phyloP scores from a whole-genome alignment of 2,113 vertebrate species.

The Pelecanus crispus region DNA sequence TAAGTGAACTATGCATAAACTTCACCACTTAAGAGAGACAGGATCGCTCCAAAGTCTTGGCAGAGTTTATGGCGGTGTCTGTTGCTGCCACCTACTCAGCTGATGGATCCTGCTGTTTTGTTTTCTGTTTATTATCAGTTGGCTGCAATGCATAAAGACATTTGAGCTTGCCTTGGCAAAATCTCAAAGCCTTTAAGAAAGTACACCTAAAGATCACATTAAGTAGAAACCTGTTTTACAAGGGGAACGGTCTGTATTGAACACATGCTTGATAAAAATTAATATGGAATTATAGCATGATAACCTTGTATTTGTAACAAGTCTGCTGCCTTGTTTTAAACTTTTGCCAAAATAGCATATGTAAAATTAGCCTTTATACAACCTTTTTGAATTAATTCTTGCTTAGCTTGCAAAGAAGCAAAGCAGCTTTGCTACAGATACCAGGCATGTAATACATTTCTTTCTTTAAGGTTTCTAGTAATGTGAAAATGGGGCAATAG shows the following conservation, averaged over 20 bases:
- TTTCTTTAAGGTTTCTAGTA: not conserved
- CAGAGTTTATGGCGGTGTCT: not conserved
- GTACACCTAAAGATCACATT: not conserved
- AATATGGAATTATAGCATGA: not conserved
- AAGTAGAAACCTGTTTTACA: not conserved
- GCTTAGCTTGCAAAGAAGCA: not conserved
- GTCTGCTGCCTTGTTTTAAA: not conserved
- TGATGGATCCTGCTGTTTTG: not conserved
- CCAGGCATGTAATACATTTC: not conserved
- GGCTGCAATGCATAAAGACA: not conserved
- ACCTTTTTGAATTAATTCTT: not conserved
- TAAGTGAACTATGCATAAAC: not conserved
- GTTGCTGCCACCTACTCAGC: not conserved
- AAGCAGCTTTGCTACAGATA: not conserved
- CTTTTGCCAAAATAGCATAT: not conserved
- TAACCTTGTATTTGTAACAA: not conserved
- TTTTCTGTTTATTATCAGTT: not conserved
- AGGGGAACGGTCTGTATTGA: not conserved
- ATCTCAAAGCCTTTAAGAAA: not conserved
- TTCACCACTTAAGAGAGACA: not conserved
- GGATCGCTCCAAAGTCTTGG: not conserved
- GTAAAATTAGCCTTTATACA: not conserved
- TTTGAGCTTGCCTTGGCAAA: not conserved
- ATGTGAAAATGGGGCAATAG: not conserved
- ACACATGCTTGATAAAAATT: not conserved